A percentile compares a stretch with the other conserved stretches of the same genome.
Conservation (phyloP, 2,113 vertebrate species). For the Bubo bubo region DNA sequence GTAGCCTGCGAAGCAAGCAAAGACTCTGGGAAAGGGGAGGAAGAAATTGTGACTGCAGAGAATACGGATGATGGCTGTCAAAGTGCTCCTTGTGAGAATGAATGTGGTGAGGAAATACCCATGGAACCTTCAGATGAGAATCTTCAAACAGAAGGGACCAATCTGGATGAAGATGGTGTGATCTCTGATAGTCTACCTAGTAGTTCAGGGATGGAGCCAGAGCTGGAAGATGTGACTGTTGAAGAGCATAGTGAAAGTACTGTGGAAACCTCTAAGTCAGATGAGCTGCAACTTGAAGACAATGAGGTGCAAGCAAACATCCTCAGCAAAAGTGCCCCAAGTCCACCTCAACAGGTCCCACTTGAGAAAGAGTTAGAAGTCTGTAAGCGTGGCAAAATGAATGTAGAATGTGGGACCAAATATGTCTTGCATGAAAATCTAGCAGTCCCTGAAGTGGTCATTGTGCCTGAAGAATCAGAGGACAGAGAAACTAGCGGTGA, state of each 20-base stretch:
- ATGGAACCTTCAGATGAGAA: conserved; percentile 9
- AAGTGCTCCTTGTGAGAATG: conserved; percentile 62
- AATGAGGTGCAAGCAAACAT: background rate
- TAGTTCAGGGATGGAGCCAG: background rate
- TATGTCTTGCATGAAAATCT: background rate
- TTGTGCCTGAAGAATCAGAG: conserved; percentile 58
- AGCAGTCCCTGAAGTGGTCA: conserved; percentile 40
- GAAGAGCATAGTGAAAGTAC: background rate
- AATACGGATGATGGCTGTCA: conserved; percentile 70
- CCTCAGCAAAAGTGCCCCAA: background rate
- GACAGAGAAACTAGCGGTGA: conserved; percentile 65
- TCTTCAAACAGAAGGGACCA: conserved; percentile 48
- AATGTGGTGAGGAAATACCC: conserved; percentile 32
- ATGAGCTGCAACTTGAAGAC: background rate
- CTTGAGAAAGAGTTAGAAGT: background rate
- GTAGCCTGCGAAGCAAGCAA: background rate
- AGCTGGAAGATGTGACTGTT: background rate
- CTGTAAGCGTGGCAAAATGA: background rate
- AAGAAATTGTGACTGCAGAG: conserved; percentile 36
- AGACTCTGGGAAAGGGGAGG: conserved; percentile 6
- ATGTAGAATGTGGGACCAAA: background rate
- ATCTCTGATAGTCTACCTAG: background rate
- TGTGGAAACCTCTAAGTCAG: background rate
- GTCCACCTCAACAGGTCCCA: background rate
- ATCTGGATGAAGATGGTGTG: conserved; percentile 4